Evolutionary conservation across 1,140 invertebrate species (phyloP).

Genomic region (Drosophila takahashii): DNA sequence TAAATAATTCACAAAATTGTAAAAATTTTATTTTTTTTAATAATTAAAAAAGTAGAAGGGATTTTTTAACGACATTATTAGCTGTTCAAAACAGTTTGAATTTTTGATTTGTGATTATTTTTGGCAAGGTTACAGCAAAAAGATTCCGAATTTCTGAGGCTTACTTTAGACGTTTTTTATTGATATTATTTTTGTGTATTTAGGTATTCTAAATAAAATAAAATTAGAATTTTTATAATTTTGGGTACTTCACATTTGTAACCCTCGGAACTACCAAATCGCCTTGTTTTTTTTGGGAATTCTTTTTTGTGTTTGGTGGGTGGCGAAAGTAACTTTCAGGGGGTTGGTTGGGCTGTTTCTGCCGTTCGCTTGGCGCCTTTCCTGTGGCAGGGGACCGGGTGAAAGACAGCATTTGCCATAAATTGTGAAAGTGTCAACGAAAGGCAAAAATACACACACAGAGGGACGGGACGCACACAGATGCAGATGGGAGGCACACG

Average conservation of each 20-base stretch:
- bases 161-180: too few species aligned
- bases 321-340: conserved; percentile 72
- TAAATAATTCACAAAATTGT: too few species aligned
- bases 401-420: conserved; percentile 80
- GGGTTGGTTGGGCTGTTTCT: conserved; percentile 31
- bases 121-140: too few species aligned
- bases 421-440: conserved; percentile 83
- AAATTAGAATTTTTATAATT: too few species aligned
- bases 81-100: too few species aligned
- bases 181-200: too few species aligned
- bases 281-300: conserved; percentile 29
- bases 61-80: not conserved
- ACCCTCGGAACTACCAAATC: conserved; percentile 10
- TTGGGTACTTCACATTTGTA: conserved; percentile 29
- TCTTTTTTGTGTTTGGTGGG: conserved; percentile 59
- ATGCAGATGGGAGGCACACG: conserved; percentile 48
- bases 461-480: conserved; percentile 17
- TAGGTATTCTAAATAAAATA: too few species aligned
- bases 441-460: conserved; percentile 72
- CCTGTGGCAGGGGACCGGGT: conserved; percentile 42
- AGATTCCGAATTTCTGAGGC: too few species aligned
- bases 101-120: too few species aligned
- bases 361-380: conserved; percentile 68
- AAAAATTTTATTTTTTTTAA: too few species aligned
- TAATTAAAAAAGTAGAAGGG: too few species aligned